These are phyloP conservation scores for Hypotaenidia philippensis DNA, from an alignment of 2,797 vertebrate genomes.

Conservation along the genomic window DNA sequence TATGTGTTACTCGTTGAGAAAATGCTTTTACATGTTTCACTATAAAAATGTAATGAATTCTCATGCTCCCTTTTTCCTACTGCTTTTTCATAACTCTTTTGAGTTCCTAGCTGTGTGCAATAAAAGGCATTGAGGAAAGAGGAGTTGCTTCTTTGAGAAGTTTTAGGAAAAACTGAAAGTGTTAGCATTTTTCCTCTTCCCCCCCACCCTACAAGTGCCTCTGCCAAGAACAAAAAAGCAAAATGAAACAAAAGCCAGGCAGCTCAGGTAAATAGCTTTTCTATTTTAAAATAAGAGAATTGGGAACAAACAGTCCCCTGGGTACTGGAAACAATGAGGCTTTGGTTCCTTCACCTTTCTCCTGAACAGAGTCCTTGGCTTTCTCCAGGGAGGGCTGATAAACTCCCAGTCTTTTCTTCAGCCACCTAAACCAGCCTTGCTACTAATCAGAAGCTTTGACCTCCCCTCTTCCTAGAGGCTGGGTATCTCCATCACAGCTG, in stretches of 20 bases:
- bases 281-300: neutral
- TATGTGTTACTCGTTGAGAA: neutral
- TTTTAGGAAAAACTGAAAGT: neutral
- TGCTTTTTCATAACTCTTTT: neutral
- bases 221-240: neutral
- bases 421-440: neutral
- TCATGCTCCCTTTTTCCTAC: neutral
- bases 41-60: neutral
- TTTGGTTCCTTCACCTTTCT: neutral
- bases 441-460: neutral
- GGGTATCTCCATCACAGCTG: neutral
- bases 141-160: neutral
- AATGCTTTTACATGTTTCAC: neutral
- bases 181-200: neutral
- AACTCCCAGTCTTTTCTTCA: neutral
- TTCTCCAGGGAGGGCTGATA: neutral
- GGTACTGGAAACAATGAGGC: neutral
- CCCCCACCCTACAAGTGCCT: rapidly evolving
- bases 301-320: neutral
- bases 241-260: neutral
- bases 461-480: neutral
- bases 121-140: neutral
- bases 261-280: neutral
- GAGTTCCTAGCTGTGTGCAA: neutral
- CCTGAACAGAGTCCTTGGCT: neutral